A percentile compares a stretch with the other conserved stretches of the same genome.
phyloP scores from a whole-genome alignment of 2,888 invertebrate species.

The Pammene aurita region DNA sequence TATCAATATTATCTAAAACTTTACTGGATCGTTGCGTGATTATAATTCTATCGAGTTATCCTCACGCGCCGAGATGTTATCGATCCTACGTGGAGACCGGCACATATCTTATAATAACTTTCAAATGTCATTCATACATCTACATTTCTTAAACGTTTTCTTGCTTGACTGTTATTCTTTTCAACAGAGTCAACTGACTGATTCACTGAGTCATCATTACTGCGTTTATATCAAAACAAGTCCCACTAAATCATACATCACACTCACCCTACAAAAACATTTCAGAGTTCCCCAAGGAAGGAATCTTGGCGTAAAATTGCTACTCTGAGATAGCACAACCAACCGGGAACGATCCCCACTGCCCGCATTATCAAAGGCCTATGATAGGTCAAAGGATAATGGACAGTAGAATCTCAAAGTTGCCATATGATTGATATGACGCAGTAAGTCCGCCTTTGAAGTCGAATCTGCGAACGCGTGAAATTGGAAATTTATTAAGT shows the following conservation, averaged over 20 bases:
- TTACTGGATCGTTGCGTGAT: too few relatives aligned
- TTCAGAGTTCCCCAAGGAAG: slow-evolving; percentile 37
- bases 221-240: slow-evolving; percentile 7
- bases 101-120: neutral
- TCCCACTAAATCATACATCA: slow-evolving; percentile 13
- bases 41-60: too few relatives aligned
- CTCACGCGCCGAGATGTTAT: too few relatives aligned
- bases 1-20: too few relatives aligned
- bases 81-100: too few relatives aligned
- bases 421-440: slow-evolving; percentile 41
- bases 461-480: slow-evolving; percentile 40
- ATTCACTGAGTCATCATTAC: neutral
- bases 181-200: neutral
- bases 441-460: slow-evolving; percentile 41
- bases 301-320: slow-evolving; percentile 41
- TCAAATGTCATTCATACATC: neutral
- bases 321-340: slow-evolving; percentile 39
- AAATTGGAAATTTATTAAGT: slow-evolving; percentile 42
- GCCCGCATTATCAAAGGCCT: neutral
- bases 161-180: neutral
- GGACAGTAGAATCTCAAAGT: slow-evolving; percentile 37
- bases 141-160: neutral
- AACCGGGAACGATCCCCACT: neutral
- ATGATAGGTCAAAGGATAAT: neutral
- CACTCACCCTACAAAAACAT: slow-evolving; percentile 32